Evolutionary conservation across 2,888 invertebrate genomes (phyloP).

Genomic region (Caenorhabditis sp.): DNA sequence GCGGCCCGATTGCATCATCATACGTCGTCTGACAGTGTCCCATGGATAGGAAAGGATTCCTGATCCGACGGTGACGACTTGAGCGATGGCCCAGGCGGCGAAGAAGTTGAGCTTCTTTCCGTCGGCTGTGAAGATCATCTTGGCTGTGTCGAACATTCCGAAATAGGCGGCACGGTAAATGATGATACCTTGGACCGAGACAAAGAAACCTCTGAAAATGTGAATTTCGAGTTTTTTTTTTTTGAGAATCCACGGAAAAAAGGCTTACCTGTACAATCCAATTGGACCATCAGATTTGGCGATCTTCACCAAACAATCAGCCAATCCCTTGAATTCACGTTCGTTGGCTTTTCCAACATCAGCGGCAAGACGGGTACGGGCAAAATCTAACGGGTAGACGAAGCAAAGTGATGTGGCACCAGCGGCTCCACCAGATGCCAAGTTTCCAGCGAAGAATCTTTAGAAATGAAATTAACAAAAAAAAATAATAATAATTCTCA

Average conservation of each 20-base stretch:
- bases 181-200: constrained; percentile 87
- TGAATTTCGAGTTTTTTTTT: neutral
- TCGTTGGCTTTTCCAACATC: constrained; percentile 85
- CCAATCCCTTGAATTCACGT: constrained; percentile 88
- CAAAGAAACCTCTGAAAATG: constrained; percentile 80
- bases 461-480: neutral
- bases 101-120: constrained; percentile 90
- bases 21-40: constrained; percentile 91
- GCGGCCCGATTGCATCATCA: constrained; percentile 99
- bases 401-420: constrained; percentile 91
- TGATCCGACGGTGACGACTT: constrained; percentile 82
- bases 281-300: constrained; percentile 80
- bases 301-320: constrained; percentile 85
- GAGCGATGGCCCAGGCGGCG: constrained; percentile 84
- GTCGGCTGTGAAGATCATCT: constrained; percentile 85
- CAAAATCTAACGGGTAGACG: constrained; percentile 93
- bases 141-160: constrained; percentile 93
- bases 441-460: constrained; percentile 76
- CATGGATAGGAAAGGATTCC: constrained; percentile 95
- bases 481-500: too few relatives aligned
- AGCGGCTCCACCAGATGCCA: constrained; percentile 91
- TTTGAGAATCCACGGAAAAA: neutral
- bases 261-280: constrained; percentile 79
- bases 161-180: constrained; percentile 95
- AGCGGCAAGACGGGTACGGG: constrained; percentile 85